Conservation (phyloP, 2,888 invertebrate genomes). For the Prosopocoilus inquinatus region DNA sequence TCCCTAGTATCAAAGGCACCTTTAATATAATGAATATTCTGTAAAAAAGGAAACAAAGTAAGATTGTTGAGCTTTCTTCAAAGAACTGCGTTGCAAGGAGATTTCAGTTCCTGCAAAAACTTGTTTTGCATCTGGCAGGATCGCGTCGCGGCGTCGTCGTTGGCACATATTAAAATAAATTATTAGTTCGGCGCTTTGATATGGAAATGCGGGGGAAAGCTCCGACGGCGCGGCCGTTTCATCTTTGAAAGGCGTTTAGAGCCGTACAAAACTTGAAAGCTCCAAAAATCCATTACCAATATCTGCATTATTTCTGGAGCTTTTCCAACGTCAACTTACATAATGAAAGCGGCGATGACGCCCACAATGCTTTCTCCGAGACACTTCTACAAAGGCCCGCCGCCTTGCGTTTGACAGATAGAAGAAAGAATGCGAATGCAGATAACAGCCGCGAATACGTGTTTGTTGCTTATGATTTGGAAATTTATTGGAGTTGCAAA, state of each 20-base stretch:
- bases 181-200: neutral
- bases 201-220: neutral
- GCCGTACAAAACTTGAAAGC: conserved; percentile 42
- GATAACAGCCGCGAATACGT: conserved; percentile 27
- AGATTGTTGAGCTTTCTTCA: too few species aligned
- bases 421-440: conserved; percentile 42
- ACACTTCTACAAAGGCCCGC: conserved; percentile 43
- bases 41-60: too few species aligned
- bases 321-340: conserved; percentile 49
- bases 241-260: conserved; percentile 33
- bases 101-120: too few species aligned
- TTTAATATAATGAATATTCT: too few species aligned
- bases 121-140: too few species aligned
- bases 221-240: neutral
- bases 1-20: too few species aligned
- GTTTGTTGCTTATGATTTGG: too few species aligned
- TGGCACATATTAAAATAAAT: neutral
- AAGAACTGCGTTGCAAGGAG: too few species aligned
- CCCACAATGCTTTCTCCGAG: conserved; percentile 46
- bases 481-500: too few species aligned
- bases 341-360: conserved; percentile 48
- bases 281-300: conserved; percentile 49
- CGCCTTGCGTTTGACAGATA: conserved; percentile 49
- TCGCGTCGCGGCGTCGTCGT: too few species aligned
- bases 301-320: conserved; percentile 49